A percentile compares a stretch with the other conserved stretches of the same genome.
These are phyloP conservation scores for Sphenodon punctatus DNA, from an alignment of 2,797 vertebrate species.

Conservation along the genomic window DNA sequence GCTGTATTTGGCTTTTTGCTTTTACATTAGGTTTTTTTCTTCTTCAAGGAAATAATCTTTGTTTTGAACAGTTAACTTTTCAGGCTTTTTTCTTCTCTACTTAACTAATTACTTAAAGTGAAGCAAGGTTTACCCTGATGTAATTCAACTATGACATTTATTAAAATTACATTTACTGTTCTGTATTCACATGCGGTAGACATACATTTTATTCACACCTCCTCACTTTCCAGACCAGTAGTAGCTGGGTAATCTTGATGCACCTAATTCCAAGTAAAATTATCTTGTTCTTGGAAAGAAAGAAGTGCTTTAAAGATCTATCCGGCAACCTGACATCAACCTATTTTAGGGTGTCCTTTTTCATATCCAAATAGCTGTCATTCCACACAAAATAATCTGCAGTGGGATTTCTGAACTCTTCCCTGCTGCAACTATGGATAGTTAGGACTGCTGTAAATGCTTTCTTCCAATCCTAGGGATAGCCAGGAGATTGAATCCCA, in stretches of 20 bases:
- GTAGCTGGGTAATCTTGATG: background rate
- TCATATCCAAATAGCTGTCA: too few relatives aligned
- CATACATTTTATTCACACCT: background rate
- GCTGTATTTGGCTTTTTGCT: too few relatives aligned
- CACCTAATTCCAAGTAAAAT: background rate
- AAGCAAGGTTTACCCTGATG: background rate
- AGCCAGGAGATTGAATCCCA: background rate
- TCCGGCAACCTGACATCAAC: background rate
- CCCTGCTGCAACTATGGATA: background rate
- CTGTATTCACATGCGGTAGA: background rate
- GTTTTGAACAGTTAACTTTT: conserved; percentile 6
- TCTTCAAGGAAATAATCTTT: background rate
- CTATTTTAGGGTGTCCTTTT: background rate
- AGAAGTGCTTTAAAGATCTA: background rate
- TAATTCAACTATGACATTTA: background rate
- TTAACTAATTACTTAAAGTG: background rate
- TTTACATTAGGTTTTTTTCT: too few relatives aligned
- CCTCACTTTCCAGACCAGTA: background rate
- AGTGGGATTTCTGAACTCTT: background rate
- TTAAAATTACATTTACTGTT: background rate
- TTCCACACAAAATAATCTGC: background rate
- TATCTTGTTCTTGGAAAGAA: background rate
- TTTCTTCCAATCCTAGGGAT: too few relatives aligned
- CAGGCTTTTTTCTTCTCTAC: background rate
- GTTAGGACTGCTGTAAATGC: background rate